phyloP scores from a whole-genome alignment of 2,888 invertebrate genomes.

The Melinopterus prodromus region DNA sequence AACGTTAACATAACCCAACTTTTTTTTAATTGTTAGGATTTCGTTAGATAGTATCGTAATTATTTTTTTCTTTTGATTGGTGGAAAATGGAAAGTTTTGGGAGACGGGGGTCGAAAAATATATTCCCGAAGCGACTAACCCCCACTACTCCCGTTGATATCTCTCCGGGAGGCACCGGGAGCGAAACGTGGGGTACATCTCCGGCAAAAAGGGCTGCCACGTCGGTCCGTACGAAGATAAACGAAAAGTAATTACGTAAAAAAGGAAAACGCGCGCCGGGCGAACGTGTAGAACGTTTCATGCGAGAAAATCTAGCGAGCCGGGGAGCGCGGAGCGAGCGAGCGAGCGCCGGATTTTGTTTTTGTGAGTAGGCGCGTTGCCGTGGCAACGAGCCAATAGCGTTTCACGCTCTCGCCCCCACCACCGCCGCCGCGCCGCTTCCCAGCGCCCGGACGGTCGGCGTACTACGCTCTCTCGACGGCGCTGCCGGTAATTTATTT shows the following conservation, averaged over 20 bases:
- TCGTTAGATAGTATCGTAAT: too few relatives aligned
- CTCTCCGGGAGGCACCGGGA: constrained; percentile 21
- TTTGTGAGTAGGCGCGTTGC: constrained; percentile 58
- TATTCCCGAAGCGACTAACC: constrained; percentile 48
- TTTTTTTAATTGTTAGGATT: too few relatives aligned
- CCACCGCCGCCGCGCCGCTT: constrained; percentile 40
- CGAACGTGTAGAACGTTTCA: constrained; percentile 50
- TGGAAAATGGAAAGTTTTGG: constrained; percentile 37
- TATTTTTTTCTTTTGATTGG: too few relatives aligned
- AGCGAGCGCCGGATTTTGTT: constrained; percentile 55
- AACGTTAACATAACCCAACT: too few relatives aligned
- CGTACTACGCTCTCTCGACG: constrained; percentile 26
- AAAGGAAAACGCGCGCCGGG: constrained; percentile 41
- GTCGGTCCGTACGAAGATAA: constrained; percentile 49
- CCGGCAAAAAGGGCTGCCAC: constrained; percentile 47
- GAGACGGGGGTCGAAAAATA: constrained; percentile 50
- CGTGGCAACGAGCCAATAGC: constrained; percentile 54
- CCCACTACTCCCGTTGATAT: constrained; percentile 33
- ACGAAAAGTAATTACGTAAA: constrained; percentile 52
- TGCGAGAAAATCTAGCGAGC: constrained; percentile 44
- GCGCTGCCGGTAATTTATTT: constrained; percentile 36
- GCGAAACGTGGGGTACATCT: constrained; percentile 27
- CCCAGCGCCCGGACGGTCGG: constrained; percentile 39
- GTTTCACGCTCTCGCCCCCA: constrained; percentile 49
- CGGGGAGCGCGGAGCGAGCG: constrained; percentile 28